Percentiles rank a stretch among this genome's conserved stretches.
Conservation (phyloP, 2,797 vertebrate species). For the Microtus californicus region DNA sequence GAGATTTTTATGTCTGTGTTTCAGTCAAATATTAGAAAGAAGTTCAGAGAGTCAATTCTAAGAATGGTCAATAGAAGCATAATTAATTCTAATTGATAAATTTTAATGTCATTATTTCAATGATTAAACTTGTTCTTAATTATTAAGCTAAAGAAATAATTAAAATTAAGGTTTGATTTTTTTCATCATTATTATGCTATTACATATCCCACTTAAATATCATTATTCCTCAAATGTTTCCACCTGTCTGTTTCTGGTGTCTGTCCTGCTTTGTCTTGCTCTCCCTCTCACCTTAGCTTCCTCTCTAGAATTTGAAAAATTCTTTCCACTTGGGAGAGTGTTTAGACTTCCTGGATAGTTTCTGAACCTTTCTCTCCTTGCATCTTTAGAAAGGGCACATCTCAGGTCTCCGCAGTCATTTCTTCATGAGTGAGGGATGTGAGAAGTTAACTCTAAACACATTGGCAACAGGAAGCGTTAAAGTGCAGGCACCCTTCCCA, state of each 20-base stretch:
- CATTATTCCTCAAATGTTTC: not conserved
- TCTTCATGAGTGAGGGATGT: not conserved
- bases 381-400: not conserved
- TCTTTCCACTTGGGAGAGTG: not conserved
- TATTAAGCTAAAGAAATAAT: constrained; percentile 28
- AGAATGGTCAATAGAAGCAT: constrained; percentile 3
- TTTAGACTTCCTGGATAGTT: not conserved
- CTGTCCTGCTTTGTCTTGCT: not conserved
- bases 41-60: constrained; percentile 9
- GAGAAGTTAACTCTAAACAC: not conserved
- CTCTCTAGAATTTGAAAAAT: constrained; percentile 27
- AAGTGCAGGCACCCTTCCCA: not conserved
- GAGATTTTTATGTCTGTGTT: not conserved
- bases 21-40: not conserved
- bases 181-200: not conserved
- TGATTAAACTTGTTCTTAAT: constrained; percentile 30
- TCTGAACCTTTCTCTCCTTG: not conserved
- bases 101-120: constrained; percentile 49
- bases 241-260: not conserved
- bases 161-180: not conserved
- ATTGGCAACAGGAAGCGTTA: not conserved
- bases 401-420: not conserved
- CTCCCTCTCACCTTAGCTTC: not conserved
- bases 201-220: not conserved
- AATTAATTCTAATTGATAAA: constrained; percentile 28